Evolutionary conservation across 1,140 invertebrate species (phyloP).

Genomic region (Drosophila sturtevanti): DNA sequence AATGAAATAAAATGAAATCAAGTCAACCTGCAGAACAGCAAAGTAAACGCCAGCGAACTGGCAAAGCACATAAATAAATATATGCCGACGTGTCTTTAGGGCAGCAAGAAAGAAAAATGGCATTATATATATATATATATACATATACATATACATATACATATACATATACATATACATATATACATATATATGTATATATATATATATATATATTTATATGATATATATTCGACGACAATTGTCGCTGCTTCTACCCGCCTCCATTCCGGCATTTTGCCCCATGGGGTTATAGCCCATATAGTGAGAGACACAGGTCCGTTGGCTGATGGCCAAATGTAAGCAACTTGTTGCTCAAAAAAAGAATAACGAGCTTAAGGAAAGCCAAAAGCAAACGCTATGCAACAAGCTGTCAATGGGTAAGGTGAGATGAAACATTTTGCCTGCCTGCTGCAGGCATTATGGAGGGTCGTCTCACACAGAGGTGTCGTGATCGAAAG

Average conservation of each 20-base stretch:
- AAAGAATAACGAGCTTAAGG: constrained; percentile 24
- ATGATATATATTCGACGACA: constrained; percentile 21
- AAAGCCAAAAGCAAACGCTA: constrained; percentile 20
- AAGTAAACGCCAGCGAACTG: constrained; percentile 33
- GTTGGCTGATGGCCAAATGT: constrained; percentile 36
- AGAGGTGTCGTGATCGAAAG: neutral
- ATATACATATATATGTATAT: neutral
- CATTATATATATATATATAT: neutral
- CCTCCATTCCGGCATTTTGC: neutral
- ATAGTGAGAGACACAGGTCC: constrained; percentile 15
- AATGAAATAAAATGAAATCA: constrained; percentile 45
- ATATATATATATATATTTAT: neutral
- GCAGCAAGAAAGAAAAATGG: constrained; percentile 17
- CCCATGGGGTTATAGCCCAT: constrained; percentile 41
- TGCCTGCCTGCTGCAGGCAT: neutral
- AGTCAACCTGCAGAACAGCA: constrained; percentile 19
- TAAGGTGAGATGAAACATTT: constrained; percentile 15
- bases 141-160: neutral
- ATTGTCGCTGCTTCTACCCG: constrained; percentile 28
- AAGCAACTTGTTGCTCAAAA: constrained; percentile 63
- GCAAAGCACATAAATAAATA: constrained; percentile 55
- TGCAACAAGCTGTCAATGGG: constrained; percentile 11
- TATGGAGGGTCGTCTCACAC: neutral
- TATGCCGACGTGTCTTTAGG: constrained; percentile 49
- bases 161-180: neutral